Base-by-base conservation (phyloP, 2,888 invertebrate genomes). In the Epinotia nisella region DNA sequence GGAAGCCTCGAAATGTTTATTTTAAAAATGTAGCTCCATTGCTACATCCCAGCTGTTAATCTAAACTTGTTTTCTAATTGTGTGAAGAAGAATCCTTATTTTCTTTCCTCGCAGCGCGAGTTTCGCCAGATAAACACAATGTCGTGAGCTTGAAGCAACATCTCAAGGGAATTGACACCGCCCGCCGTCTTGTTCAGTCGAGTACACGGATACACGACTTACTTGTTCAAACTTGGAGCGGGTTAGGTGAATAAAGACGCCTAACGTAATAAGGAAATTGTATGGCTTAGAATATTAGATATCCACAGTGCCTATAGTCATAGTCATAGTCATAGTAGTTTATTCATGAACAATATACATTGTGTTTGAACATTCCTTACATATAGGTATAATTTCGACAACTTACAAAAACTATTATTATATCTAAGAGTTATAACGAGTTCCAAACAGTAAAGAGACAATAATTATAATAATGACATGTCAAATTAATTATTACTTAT, bases 141-240 rank as follows among this genome's bases (percentile, higher is more conserved):
- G 51, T 21, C 9, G 10, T 10, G 55, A 65, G 65, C 55, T 65
- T 41, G 65, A 17, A 65, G n/a, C 55, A 39, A 65, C 55, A 55
- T 55, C 65, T 65, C 65, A 21, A 65, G 65, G 51, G 51, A 64
- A 64, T 62, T 64, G 51, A 64, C 29, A 62, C 49, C 39, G 29
- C 5, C 55, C 45, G 45, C 49, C 49, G 1, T 49, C 58, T 56
- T 24, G 56, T 56, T 56, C 24, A 56, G 35, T 35, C n/a, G 3
- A 58, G 55, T 55, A 58, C 58, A 29, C 9, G 58, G 58, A 29
- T 29, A 29, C 29, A 29, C 29, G 29, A n/a, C n/a, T 49, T 49
- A 29, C 49, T 49, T 49, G 49, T 49, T 49, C n/a, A 49, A 49
- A 49, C 49, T n/a, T 49, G 49, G 15, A 45, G 45, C n/a, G n/a